Evolutionary conservation across 23 tunicate species (phyloP).

Genomic region (Ciona savignyi): DNA sequence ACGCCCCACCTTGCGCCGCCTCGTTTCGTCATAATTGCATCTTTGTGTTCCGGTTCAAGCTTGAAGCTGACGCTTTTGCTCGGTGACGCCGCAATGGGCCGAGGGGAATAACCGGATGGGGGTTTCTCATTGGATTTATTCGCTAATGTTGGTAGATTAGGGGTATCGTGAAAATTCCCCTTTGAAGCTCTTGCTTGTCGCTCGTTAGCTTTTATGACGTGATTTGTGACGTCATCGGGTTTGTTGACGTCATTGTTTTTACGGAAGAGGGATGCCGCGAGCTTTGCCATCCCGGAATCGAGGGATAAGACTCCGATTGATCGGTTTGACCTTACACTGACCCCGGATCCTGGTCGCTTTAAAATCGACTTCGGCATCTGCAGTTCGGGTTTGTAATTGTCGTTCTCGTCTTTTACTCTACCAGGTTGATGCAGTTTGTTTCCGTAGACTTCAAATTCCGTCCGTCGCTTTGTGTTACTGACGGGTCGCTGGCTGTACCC

Average conservation of each 20-base stretch:
- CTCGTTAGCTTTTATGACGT: too few species aligned
- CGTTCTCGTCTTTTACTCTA: not conserved
- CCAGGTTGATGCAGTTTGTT: not conserved
- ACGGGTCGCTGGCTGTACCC: not conserved
- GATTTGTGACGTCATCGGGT: not conserved
- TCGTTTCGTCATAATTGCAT: slow-evolving; percentile 2
- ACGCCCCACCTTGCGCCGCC: slow-evolving; percentile 61
- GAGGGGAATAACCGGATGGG: not conserved
- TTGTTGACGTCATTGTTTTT: not conserved
- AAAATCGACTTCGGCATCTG: slow-evolving; percentile 36
- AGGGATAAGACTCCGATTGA: slow-evolving; percentile 47
- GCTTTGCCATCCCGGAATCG: slow-evolving; percentile 53
- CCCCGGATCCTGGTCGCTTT: slow-evolving; percentile 43
- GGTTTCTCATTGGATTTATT: not conserved
- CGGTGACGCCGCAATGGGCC: slow-evolving; percentile 9
- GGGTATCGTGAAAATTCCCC: not conserved
- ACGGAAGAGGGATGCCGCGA: slow-evolving; percentile 30
- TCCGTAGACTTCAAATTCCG: not conserved
- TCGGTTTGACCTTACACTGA: slow-evolving; percentile 35
- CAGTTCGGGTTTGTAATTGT: not conserved
- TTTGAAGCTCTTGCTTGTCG: too few species aligned
- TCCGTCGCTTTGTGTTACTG: not conserved
- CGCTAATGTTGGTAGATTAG: not conserved
- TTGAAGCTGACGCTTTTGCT: slow-evolving; percentile 54
- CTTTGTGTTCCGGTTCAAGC: slow-evolving; percentile 23